A percentile compares a stretch with the other conserved stretches of the same genome.
These are phyloP conservation scores for Nematolebias whitei DNA, from an alignment of 2,113 vertebrate species.

Conservation along the genomic window DNA sequence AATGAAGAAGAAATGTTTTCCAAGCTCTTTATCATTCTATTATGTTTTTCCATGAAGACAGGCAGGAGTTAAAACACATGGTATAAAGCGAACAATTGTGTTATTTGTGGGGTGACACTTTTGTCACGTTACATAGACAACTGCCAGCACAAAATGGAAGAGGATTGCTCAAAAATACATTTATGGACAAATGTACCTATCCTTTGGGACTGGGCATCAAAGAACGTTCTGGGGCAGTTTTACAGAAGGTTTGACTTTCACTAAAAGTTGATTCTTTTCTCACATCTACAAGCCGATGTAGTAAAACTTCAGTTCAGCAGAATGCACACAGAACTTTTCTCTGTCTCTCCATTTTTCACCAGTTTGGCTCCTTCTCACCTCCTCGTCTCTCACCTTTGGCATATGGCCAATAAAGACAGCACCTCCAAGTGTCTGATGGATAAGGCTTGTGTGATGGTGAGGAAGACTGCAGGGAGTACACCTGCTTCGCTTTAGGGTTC, in stretches of 20 bases:
- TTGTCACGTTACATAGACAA: no score
- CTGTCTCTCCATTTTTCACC: neutral
- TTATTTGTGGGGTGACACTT: no score
- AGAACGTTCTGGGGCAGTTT: neutral
- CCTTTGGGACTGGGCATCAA: no score
- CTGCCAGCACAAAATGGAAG: no score
- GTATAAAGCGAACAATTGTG: no score
- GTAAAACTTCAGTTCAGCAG: neutral
- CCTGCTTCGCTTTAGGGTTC: slow-evolving; percentile 48
- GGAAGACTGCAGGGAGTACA: slow-evolving; percentile 45
- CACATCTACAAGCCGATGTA: neutral
- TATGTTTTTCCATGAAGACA: no score
- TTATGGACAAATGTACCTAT: no score
- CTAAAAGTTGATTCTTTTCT: neutral
- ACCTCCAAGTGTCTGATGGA: slow-evolving; percentile 51
- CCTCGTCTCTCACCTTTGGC: slow-evolving; percentile 38
- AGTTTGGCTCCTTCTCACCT: neutral
- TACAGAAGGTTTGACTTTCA: no score
- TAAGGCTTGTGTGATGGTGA: slow-evolving; percentile 16
- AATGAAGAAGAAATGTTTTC: no score
- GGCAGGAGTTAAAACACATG: no score
- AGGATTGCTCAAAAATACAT: no score
- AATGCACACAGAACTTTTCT: neutral
- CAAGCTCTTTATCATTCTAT: no score
- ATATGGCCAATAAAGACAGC: slow-evolving; percentile 16